Evolutionary conservation across 2,888 invertebrate species (phyloP), one percentile per base, ranked within the genome.

Genomic region (Hyposoter didymator): DNA sequence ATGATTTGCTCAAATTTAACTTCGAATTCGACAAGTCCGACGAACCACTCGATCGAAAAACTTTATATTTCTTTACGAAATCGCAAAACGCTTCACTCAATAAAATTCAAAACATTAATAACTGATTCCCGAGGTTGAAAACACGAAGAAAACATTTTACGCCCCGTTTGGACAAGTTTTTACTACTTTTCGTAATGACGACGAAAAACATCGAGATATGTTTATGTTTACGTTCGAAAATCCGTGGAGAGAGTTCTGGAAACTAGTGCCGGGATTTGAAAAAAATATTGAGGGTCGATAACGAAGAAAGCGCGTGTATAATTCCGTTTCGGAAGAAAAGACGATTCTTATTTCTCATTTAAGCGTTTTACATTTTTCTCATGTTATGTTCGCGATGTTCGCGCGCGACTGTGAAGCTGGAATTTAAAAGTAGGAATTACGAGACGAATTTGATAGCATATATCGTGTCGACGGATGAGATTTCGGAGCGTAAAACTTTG

Each of bases 1-100:
- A 90, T 90, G 6, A n/a, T 62, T 62, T 59, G 39, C 39, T 14
- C 55, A 45, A 28, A 47, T 5, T 47, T n/a, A 0, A 39, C 39
- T 39, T 66, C 8, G n/a, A 39, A 66, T 39, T 39, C 10, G 39
- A 39, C 39, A 39, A n/a, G 2, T 17, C 1, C n/a, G 17, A 8
- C n/a, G 17, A 8, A 39, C 2, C 3, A 39, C 59, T 4, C 28
- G 14, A 59, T 12, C 12, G 4, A 35, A 59, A 12, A 22, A 12
- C 59, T 22, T 12, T 39, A 39, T 39, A 1, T 2, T 22, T 4
- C 12, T 59, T 12, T 5, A 4, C 14, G 59, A 12, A 5, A 59
- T 59, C 22, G 5, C 22, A 55, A 22, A 22, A 22, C 22, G 28
- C 59, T 59, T 22, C 1, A 28, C 14, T 14, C 14, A 28, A 59